Conservation (phyloP, 2,888 invertebrate species). For the Apoda limacodes region DNA sequence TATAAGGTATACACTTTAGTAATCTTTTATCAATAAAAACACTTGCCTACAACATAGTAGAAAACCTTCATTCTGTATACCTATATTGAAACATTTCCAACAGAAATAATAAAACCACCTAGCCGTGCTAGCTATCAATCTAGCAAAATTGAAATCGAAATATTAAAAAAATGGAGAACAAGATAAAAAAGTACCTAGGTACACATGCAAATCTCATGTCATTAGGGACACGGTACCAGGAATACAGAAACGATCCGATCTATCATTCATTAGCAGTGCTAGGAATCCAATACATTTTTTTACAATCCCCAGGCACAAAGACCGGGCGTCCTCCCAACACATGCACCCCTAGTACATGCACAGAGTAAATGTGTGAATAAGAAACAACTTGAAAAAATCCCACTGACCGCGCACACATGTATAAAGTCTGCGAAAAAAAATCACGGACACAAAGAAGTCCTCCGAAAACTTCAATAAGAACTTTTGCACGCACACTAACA, state of each 20-base stretch:
- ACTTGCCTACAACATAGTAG: too few relatives aligned
- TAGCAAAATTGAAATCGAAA: too few relatives aligned
- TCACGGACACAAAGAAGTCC: conserved; percentile 68
- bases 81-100: too few relatives aligned
- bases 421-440: conserved; percentile 54
- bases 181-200: too few relatives aligned
- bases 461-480: conserved; percentile 66
- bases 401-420: conserved; percentile 58
- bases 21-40: too few relatives aligned
- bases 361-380: conserved; percentile 33
- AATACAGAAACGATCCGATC: conserved; percentile 47
- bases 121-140: too few relatives aligned
- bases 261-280: conserved; percentile 68
- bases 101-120: too few relatives aligned
- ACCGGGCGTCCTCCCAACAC: conserved; percentile 54
- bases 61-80: too few relatives aligned
- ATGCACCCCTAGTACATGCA: conserved; percentile 37
- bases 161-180: too few relatives aligned
- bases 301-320: conserved; percentile 67
- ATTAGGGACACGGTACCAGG: conserved; percentile 32
- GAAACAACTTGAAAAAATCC: conserved; percentile 63
- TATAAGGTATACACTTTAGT: too few relatives aligned
- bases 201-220: not conserved
- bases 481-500: conserved; percentile 48
- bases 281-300: conserved; percentile 70